A percentile compares a stretch with the other conserved stretches of the same genome.
These are phyloP conservation scores for Neria commutata DNA, from an alignment of 2,888 invertebrate species.

Conservation along the genomic window DNA sequence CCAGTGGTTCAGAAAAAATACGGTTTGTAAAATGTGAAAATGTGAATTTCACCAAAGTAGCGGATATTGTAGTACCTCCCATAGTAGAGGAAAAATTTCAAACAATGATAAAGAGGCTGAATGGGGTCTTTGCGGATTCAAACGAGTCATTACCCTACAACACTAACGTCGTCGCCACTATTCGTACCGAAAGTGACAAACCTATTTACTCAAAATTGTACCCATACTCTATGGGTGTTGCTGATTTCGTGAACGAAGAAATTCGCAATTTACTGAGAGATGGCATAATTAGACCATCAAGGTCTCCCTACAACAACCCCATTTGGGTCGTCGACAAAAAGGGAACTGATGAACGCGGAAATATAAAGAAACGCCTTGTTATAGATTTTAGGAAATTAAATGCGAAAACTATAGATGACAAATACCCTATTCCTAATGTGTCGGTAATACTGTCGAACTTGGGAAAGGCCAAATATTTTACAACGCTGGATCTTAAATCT, in stretches of 20 bases:
- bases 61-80: neutral
- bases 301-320: conserved; percentile 1
- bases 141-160: conserved; percentile 7
- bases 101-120: neutral
- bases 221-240: neutral
- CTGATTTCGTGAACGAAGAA: neutral
- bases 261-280: neutral
- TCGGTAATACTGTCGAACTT: neutral
- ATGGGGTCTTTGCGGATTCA: conserved; percentile 7
- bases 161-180: conserved; percentile 3
- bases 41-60: neutral
- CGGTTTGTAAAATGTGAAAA: neutral
- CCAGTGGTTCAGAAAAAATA: neutral
- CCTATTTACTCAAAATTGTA: neutral
- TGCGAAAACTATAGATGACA: neutral
- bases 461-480: conserved; percentile 5
- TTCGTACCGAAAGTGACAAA: neutral
- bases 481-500: conserved; percentile 5
- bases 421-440: conserved; percentile 7
- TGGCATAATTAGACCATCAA: neutral
- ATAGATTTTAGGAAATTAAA: conserved; percentile 6
- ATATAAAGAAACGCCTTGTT: neutral
- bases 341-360: neutral
- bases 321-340: conserved; percentile 6
- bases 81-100: neutral